Conservation (phyloP, 2,888 invertebrate genomes). For the Himalopsyche tibetana region DNA sequence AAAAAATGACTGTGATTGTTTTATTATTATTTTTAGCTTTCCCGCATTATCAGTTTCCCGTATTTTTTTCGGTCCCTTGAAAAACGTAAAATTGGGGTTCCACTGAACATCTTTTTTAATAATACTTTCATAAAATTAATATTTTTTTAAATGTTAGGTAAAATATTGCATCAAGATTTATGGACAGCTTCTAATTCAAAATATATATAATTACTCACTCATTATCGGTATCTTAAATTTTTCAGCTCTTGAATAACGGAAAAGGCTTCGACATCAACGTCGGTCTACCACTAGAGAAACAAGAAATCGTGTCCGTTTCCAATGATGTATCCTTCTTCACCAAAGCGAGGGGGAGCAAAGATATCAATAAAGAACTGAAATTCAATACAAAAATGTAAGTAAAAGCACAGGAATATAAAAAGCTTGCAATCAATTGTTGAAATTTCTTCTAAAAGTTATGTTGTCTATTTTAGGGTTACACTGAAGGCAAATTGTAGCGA, state of each 20-base stretch:
- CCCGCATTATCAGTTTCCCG: too few relatives aligned
- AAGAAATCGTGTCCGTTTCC: neutral
- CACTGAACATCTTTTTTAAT: too few relatives aligned
- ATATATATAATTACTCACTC: neutral
- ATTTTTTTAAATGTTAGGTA: too few relatives aligned
- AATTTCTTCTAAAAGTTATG: neutral
- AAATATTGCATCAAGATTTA: too few relatives aligned
- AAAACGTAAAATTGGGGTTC: too few relatives aligned
- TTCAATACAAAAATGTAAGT: neutral
- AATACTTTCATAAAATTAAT: too few relatives aligned
- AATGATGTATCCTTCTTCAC: neutral
- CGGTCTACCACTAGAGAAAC: neutral
- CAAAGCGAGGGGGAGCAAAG: neutral
- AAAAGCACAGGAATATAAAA: neutral
- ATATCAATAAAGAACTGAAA: neutral
- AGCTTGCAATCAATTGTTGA: too few relatives aligned
- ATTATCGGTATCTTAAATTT: neutral
- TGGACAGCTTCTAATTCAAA: too few relatives aligned
- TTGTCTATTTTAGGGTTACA: neutral
- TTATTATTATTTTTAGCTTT: too few relatives aligned
- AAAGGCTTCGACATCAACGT: conserved; percentile 21
- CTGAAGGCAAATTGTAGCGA: neutral
- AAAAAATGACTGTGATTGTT: too few relatives aligned
- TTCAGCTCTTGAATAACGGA: neutral
- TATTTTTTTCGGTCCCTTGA: too few relatives aligned